A percentile compares a stretch with the other conserved stretches of the same genome.
Conservation (phyloP, 2,113 vertebrate species). For the Megatriorchis doriae region DNA sequence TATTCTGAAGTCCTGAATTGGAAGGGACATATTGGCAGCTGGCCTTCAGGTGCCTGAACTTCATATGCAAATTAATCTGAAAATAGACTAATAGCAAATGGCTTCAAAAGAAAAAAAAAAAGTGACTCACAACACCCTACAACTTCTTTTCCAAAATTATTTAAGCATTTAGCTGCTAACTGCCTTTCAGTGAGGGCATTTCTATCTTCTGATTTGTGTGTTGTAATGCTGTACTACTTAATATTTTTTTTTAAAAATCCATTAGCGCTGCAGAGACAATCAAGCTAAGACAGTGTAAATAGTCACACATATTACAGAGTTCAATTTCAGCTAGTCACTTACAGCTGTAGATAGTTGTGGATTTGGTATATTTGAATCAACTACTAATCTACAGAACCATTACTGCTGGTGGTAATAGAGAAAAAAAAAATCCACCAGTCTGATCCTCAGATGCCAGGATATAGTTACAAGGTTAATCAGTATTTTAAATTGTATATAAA, state of each 20-base stretch:
- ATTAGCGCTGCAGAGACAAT: background rate
- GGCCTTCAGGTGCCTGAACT: background rate
- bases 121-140: background rate
- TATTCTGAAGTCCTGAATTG: background rate
- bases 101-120: background rate
- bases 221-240: background rate
- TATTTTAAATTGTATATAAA: constrained; percentile 28
- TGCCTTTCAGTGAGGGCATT: background rate
- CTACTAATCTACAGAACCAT: background rate
- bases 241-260: background rate
- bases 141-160: background rate
- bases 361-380: background rate
- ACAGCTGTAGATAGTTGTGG: background rate
- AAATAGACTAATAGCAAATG: background rate
- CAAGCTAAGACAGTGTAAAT: background rate
- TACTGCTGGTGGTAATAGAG: background rate
- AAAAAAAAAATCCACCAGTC: background rate
- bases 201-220: background rate
- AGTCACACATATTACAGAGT: background rate
- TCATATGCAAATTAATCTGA: background rate
- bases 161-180: background rate
- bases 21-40: background rate
- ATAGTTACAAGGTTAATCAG: constrained; percentile 37
- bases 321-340: background rate
- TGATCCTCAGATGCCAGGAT: constrained; percentile 9